Evolutionary conservation across 2,888 invertebrate species (phyloP).

Genomic region (Galerucella calmariensis): DNA sequence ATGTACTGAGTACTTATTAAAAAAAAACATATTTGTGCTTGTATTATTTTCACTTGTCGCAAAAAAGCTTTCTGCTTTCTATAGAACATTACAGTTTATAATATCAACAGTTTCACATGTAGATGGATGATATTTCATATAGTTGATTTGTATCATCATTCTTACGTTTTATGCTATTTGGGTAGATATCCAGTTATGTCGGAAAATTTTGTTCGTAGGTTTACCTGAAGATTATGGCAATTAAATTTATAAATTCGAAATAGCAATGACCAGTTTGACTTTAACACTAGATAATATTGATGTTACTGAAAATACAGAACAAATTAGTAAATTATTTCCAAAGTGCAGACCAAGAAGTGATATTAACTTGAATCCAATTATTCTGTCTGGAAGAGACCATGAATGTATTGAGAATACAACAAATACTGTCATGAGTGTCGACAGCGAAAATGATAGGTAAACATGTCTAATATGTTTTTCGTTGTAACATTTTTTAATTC

Average conservation of each 20-base stretch:
- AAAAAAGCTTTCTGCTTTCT: no score
- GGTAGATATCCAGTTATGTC: slow-evolving; percentile 26
- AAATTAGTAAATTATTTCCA: slow-evolving; percentile 86
- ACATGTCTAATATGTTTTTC: slow-evolving; percentile 14
- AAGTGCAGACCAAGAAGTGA: slow-evolving; percentile 83
- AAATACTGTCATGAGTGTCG: slow-evolving; percentile 66
- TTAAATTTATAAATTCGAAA: slow-evolving; percentile 48
- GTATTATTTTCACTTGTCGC: no score
- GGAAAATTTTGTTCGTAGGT: slow-evolving; percentile 48
- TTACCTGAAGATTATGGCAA: slow-evolving; percentile 47
- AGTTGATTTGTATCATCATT: background rate
- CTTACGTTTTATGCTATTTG: slow-evolving; percentile 5
- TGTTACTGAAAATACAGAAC: slow-evolving; percentile 72
- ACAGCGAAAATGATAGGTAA: slow-evolving; percentile 65
- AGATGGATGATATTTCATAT: background rate
- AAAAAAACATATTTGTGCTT: background rate
- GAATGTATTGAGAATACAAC: slow-evolving; percentile 63
- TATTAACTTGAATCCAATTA: slow-evolving; percentile 69
- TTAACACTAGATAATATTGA: slow-evolving; percentile 65
- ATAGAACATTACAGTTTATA: no score
- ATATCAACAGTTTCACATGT: no score
- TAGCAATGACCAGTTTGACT: slow-evolving; percentile 65
- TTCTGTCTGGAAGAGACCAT: slow-evolving; percentile 62
- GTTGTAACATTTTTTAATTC: slow-evolving; percentile 27
- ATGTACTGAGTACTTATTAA: background rate